phyloP scores from a whole-genome alignment of 2,888 invertebrate species.

The Baccha elongata region DNA sequence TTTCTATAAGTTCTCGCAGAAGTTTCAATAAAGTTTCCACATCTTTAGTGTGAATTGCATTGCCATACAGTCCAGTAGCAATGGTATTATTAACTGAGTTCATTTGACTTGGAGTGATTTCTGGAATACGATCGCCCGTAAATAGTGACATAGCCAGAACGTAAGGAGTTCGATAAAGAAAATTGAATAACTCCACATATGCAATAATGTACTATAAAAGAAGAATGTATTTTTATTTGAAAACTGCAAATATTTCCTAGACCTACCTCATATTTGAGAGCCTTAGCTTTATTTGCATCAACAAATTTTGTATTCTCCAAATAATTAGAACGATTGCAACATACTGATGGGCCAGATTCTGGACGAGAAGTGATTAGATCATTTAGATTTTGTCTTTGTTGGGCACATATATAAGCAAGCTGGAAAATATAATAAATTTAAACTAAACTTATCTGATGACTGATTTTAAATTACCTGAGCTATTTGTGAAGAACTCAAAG shows the following conservation, averaged over 20 bases:
- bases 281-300: conserved; percentile 92
- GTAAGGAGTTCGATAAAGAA: conserved; percentile 87
- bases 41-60: conserved; percentile 89
- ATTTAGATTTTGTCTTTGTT: conserved; percentile 92
- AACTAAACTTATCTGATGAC: background rate
- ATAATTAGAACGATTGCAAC: conserved; percentile 88
- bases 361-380: conserved; percentile 89
- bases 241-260: background rate
- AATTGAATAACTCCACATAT: conserved; percentile 88
- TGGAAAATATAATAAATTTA: conserved; percentile 78
- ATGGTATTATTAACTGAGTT: conserved; percentile 80
- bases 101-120: conserved; percentile 79
- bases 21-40: conserved; percentile 86
- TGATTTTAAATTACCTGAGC: conserved; percentile 79
- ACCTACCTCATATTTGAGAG: conserved; percentile 90
- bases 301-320: conserved; percentile 87
- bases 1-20: conserved; percentile 86
- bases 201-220: conserved; percentile 84
- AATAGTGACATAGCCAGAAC: conserved; percentile 88
- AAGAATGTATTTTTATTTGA: conserved; percentile 4
- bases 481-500: conserved; percentile 84
- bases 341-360: conserved; percentile 89
- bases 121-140: conserved; percentile 85
- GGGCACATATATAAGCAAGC: conserved; percentile 93
- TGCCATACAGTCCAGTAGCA: conserved; percentile 88